Base-by-base conservation (phyloP, 2,113 vertebrate genomes). In the Cranoglanis bouderius region DNA sequence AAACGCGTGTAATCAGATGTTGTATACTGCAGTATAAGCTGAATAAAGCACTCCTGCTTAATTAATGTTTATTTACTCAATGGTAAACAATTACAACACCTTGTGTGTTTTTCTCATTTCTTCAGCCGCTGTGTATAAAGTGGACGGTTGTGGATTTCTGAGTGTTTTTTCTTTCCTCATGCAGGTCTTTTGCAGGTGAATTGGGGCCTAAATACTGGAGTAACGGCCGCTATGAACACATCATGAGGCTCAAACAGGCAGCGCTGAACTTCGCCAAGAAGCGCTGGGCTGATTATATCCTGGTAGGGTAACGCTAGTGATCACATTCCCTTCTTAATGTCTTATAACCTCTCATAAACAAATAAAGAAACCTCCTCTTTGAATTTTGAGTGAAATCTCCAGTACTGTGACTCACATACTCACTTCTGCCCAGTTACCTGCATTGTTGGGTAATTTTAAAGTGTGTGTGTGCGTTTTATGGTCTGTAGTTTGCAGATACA, bases 181-280 rank as follows among this genome's bases (percentile, higher is more conserved):
- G 10, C 91, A 99, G 98, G 91, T 94, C 95, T n/a, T 99, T 97
- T 53, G 96, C 96, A 0, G 96, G 97, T 0, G 98, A 99, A 92
- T 82, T 96, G 0, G 97, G 98, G 6, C 98, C 98, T 49, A 99
- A 99, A 85, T 96, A 99, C 89, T 99, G 98, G 98, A 97, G 96
- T 2, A 96, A 95, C 78, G 95, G 94, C 91, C 96, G 98, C 91
- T 97, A 98, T 0, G 97, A 98, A 91, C 97, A 98, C 21, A 85
- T 99, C 90, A 99, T 99, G 98, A 97, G 95, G 92, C 93, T 99
- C 87, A 99, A 98, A 88, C 97, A 99, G 91, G 97, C 97, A 9
- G 98, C 97, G 0, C 95, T 99, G 55, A 95, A 94, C 92, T 99
- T 97, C 0, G 97, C 98, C 81, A 95, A 96, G 89, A 95, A 93